A percentile compares a stretch with the other conserved stretches of the same genome.
These are phyloP conservation scores for Piprites chloris DNA, from an alignment of 2,113 vertebrate genomes.

Conservation along the genomic window DNA sequence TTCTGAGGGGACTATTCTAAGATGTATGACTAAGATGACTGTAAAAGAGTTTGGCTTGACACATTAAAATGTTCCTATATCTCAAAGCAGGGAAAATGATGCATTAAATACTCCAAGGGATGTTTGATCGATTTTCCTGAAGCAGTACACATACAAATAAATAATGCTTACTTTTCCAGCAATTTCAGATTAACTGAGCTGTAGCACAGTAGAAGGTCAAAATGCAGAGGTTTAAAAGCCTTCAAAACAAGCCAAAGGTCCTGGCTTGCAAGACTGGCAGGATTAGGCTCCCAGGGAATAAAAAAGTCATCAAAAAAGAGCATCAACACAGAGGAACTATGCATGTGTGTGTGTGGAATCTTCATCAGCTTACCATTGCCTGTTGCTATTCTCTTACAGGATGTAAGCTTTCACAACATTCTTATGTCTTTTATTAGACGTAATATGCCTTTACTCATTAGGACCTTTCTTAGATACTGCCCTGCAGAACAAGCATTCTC, in stretches of 20 bases:
- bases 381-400: background rate
- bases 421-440: background rate
- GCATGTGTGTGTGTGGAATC: accelerated
- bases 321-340: background rate
- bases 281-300: background rate
- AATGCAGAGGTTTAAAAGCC: background rate
- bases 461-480: background rate
- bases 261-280: background rate
- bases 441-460: background rate
- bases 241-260: background rate
- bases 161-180: background rate
- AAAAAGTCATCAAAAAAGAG: background rate
- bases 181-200: background rate
- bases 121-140: background rate
- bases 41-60: background rate
- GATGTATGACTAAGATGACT: background rate
- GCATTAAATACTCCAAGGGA: background rate
- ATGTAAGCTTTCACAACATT: background rate
- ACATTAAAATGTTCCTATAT: background rate
- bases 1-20: background rate
- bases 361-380: accelerated
- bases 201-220: background rate
- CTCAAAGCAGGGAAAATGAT: background rate
- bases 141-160: background rate
- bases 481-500: background rate